These are phyloP conservation scores for Melanotaenia duboulayi DNA, from an alignment of 2,113 vertebrate species.

Conservation along the genomic window DNA sequence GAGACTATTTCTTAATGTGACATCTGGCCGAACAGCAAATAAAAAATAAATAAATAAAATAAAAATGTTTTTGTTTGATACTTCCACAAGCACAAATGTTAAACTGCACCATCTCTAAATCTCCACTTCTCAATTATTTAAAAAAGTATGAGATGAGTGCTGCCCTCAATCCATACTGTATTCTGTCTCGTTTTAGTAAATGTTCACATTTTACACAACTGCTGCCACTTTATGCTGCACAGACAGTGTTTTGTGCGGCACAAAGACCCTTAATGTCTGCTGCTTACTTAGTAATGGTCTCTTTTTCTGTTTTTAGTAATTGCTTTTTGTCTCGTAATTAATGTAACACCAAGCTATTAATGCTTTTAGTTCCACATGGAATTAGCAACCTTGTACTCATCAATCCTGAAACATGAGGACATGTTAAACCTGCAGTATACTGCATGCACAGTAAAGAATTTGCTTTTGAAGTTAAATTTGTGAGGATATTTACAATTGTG, in stretches of 20 bases:
- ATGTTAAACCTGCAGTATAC: background rate
- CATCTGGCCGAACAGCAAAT: slow-evolving; percentile 18
- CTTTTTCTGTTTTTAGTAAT: slow-evolving; percentile 21
- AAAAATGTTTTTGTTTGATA: background rate
- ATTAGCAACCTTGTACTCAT: slow-evolving; percentile 7
- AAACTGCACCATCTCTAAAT: background rate
- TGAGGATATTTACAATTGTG: background rate
- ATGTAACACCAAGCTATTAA: slow-evolving; percentile 42
- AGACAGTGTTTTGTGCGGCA: slow-evolving; percentile 7
- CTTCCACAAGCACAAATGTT: slow-evolving; percentile 4
- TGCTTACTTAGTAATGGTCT: slow-evolving; percentile 1
- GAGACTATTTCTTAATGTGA: background rate
- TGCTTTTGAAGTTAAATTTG: background rate
- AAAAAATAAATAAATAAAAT: too few species aligned
- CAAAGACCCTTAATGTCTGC: slow-evolving; percentile 9
- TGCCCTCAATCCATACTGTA: background rate
- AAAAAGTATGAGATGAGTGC: slow-evolving; percentile 33
- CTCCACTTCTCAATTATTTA: background rate
- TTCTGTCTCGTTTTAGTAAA: slow-evolving; percentile 6
- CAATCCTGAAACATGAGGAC: background rate
- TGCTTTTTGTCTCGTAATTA: slow-evolving; percentile 43
- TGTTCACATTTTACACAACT: slow-evolving; percentile 8
- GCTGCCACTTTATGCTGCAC: slow-evolving; percentile 10
- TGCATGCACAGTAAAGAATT: fast-evolving
- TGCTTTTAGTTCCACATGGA: slow-evolving; percentile 32